Evolutionary conservation across 2,888 invertebrate genomes (phyloP), one percentile per base, ranked within the genome.

Genomic region (Leptura quadrifasciata): DNA sequence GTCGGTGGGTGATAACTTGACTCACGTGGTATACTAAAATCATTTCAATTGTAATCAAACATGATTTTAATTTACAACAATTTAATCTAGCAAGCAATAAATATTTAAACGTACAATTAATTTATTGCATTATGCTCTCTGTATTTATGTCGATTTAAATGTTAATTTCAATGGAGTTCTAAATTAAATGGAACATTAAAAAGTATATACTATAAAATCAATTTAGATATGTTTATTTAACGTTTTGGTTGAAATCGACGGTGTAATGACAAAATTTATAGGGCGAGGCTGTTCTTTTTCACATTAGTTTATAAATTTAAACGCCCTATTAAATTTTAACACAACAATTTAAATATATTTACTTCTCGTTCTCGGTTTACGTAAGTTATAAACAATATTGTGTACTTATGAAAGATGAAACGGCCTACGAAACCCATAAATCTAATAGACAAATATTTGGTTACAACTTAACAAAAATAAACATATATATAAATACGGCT

Each of bases 261-360:
- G 47, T 47, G 47, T 47, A 47, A 47, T 47, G 47, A 47, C 47
- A 47, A n/a, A 47, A 47, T 47, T 47, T 47, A 47, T 47, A 3
- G n/a, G 15, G 47, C 47, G 47, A 47, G 47, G 47, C 47, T 47
- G 47, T n/a, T 47, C 47, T 47, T n/a, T 47, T 47, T 47, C 47
- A 47, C 47, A 47, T 47, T n/a, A n/a, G n/a, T 47, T 47, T 47
- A 47, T 47, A 47, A n/a, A 47, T n/a, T 47, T n/a, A 47, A 47
- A 47, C n/a, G 47, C 47, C 5, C n/a, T n/a, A 47, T 47, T 47
- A 47, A 47, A 47, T n/a, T 47, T 47, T 47, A 47, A n/a, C 15
- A 15, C 47, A 47, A 47, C 47, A n/a, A 47, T 47, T 47, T 47
- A 47, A 47, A 47, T 47, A 47, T n/a, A 47, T 47, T 47, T 47